Evolutionary conservation across 2,797 vertebrate genomes (phyloP).

Genomic region (Tadarida brasiliensis): DNA sequence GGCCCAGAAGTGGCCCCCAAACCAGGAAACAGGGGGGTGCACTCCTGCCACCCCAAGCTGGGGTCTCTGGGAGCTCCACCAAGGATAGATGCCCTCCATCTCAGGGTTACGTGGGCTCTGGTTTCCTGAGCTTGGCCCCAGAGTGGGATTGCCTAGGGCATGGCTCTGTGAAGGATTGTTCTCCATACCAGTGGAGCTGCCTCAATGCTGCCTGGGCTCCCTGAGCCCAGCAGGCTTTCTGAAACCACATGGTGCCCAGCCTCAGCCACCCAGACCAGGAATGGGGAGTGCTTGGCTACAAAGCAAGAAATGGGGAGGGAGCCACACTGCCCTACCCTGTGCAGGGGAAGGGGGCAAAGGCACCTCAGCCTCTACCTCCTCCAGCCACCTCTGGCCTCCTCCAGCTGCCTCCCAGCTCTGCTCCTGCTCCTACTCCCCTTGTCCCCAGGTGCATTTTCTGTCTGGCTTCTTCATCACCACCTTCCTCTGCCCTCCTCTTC

Average conservation of each 20-base stretch:
- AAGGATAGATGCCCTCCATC: neutral
- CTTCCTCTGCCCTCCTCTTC: neutral
- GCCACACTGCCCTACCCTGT: neutral
- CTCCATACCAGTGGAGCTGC: neutral
- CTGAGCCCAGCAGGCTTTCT: neutral
- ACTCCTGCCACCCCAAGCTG: neutral
- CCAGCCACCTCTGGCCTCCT: neutral
- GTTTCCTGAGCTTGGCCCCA: neutral
- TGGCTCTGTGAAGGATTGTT: neutral
- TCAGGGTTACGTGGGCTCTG: neutral
- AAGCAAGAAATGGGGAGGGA: neutral
- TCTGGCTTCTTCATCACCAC: neutral
- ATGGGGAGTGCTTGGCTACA: neutral
- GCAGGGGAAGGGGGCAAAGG: neutral
- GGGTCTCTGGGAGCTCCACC: neutral
- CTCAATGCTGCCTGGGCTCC: neutral
- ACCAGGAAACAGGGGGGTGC: neutral
- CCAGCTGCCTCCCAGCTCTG: neutral
- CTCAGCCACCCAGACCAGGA: neutral
- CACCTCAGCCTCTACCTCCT: neutral
- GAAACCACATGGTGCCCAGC: neutral
- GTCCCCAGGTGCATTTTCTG: neutral
- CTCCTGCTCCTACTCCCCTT: neutral
- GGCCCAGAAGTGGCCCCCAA: neutral
- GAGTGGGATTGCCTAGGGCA: neutral